A percentile compares a stretch with the other conserved stretches of the same genome.
phyloP scores from a whole-genome alignment of 30 jellyfish, hydroid and myxozoan species.

The Hydractinia symbiolongicarpus region DNA sequence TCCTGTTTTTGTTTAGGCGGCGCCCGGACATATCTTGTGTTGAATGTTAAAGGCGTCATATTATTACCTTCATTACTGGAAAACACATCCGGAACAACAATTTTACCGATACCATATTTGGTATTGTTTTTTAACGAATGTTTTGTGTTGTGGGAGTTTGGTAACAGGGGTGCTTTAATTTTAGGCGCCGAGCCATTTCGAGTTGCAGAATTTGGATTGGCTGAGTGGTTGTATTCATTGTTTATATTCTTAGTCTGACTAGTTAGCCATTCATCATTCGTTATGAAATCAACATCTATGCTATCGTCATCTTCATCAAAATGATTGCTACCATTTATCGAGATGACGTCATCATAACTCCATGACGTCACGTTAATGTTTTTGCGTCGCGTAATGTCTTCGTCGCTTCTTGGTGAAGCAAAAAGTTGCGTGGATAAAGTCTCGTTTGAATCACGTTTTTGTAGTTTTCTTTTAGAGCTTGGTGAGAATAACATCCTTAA shows the following conservation, averaged over 20 bases:
- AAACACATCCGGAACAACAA: background rate
- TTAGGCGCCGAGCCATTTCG: background rate
- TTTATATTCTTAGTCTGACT: background rate
- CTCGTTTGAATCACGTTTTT: background rate
- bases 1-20: background rate
- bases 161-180: constrained; percentile 5
- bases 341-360: constrained; percentile 9
- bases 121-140: background rate
- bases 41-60: background rate
- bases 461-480: background rate
- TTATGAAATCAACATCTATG: background rate
- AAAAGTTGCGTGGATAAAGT: background rate
- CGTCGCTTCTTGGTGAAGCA: background rate
- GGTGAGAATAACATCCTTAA: background rate
- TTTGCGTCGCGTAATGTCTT: no score
- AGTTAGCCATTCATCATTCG: constrained; percentile 4
- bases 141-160: background rate
- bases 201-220: background rate
- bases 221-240: background rate
- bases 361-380: background rate
- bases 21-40: background rate
- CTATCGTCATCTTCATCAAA: constrained; percentile 5
- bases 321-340: background rate
- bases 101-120: constrained; percentile 5
- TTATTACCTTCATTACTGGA: background rate